Conservation (phyloP, 1,140 invertebrate genomes). For the Reticulitermes speratus region DNA sequence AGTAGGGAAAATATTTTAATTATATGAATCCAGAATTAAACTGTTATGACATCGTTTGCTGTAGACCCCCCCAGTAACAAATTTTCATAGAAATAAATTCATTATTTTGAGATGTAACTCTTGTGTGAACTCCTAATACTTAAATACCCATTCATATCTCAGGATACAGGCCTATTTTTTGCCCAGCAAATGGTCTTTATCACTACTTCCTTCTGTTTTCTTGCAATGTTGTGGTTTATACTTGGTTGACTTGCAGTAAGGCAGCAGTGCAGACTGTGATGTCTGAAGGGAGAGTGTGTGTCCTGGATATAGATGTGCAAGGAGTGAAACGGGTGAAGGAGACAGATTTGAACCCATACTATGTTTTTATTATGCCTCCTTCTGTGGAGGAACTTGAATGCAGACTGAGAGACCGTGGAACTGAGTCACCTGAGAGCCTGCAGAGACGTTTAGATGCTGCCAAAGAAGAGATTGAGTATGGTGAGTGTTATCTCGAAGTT, state of each 20-base stretch:
- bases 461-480: constrained; percentile 79
- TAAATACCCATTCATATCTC: too few relatives aligned
- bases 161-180: too few relatives aligned
- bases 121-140: too few relatives aligned
- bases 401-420: constrained; percentile 74
- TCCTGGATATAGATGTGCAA: constrained; percentile 95
- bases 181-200: not conserved
- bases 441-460: constrained; percentile 72
- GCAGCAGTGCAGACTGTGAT: constrained; percentile 80
- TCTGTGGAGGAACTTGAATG: constrained; percentile 76
- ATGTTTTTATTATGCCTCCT: constrained; percentile 94
- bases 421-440: constrained; percentile 87
- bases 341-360: constrained; percentile 77
- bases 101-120: too few relatives aligned
- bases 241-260: constrained; percentile 61
- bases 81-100: too few relatives aligned
- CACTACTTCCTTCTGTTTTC: not conserved
- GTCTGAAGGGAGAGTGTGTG: constrained; percentile 80
- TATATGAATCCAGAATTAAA: too few relatives aligned
- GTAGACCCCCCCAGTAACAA: too few relatives aligned
- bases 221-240: not conserved
- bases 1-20: too few relatives aligned
- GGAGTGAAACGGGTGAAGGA: constrained; percentile 91
- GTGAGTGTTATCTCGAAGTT: constrained; percentile 48
- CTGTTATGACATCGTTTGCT: too few relatives aligned